A percentile compares a stretch with the other conserved stretches of the same genome.
Conservation (phyloP, 2,113 vertebrate species). For the Orycteropus afer region DNA sequence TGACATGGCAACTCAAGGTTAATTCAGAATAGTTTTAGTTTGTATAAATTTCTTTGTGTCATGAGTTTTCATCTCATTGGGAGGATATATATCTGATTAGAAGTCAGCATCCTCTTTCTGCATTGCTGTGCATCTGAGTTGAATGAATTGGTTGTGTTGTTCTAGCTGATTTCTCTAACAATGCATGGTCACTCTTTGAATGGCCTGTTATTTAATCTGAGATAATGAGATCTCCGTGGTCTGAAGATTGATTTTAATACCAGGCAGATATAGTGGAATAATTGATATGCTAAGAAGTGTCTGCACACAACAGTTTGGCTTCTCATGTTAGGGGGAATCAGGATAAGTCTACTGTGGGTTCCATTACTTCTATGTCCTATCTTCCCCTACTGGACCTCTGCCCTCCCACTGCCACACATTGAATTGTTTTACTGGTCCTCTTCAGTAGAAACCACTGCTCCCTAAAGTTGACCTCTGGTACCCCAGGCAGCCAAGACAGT, state of each 20-base stretch:
- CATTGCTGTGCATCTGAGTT: neutral
- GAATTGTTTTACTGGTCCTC: neutral
- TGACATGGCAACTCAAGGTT: neutral
- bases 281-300: neutral
- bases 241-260: neutral
- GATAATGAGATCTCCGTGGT: neutral
- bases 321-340: neutral
- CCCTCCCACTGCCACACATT: neutral
- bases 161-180: neutral
- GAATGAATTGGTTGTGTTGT: neutral
- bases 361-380: neutral
- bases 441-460: neutral
- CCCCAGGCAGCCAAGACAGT: neutral
- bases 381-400: neutral
- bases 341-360: neutral
- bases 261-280: neutral
- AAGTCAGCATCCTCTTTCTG: neutral
- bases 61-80: neutral
- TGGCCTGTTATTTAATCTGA: neutral
- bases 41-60: neutral
- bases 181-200: neutral
- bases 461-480: neutral
- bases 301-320: neutral
- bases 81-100: neutral
- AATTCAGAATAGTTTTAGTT: neutral